Base-by-base conservation (phyloP, 2,797 vertebrate species). In the Columba guinea region DNA sequence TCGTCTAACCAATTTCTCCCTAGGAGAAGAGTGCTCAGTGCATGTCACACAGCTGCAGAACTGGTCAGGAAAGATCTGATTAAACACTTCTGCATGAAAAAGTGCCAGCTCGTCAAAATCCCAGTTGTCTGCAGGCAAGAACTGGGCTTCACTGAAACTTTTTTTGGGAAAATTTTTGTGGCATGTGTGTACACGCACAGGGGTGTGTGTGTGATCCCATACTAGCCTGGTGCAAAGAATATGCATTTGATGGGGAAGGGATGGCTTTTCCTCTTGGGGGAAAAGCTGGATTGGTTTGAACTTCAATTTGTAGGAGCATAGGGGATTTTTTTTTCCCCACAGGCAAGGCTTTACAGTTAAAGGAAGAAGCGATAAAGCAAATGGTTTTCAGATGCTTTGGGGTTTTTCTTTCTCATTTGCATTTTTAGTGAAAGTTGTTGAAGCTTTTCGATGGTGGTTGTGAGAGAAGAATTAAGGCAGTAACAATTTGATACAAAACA, bases 31-130 rank as follows among this genome's bases (percentile, higher is more conserved):
- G 92, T 0, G 2, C 88, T 92, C 13, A 4, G 64, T 21, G 46
- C 76, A 37, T 37, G 28, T 78, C 44, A 27, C 32, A 32, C 96
- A 94, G 93, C 95, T 97, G 94, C 83, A 95, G 92, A 94, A 95
- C 95, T 93, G 73, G 92, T 94, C 94, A 84, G 95, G 94, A 95
- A 90, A 88, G 93, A 86, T 78, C 83, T 95, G 93, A 91, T 95
- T 77, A 96, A 95, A 95, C 68, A 30, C 52, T 93, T 58, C 77
- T 74, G 82, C 2, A 2, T 35, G 0, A 5, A 86, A 89, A 96
- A 95, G 68, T 10, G 62, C 94, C 71, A 74, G 3, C 75, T 91
- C 79, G 4, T 95, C 95, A 94, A 74, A 86, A 94, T 89, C 79
- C 68, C 69, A 67, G 37, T 55, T 7, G 15, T 77, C 87, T 95